phyloP scores from a whole-genome alignment of 2,797 vertebrate genomes.

The Fringilla coelebs region DNA sequence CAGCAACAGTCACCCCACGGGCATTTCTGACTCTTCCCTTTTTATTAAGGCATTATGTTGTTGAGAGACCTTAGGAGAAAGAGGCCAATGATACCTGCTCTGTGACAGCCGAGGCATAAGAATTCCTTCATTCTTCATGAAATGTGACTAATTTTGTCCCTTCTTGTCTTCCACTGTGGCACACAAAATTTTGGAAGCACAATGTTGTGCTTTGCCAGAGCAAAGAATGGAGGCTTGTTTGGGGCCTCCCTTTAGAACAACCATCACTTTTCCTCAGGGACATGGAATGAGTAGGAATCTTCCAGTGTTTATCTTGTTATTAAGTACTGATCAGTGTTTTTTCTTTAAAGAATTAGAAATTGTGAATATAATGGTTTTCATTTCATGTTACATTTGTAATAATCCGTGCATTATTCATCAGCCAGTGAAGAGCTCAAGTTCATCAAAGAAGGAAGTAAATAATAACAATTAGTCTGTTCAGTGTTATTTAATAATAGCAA shows the following conservation, averaged over 20 bases:
- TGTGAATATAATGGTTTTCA: not conserved
- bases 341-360: not conserved
- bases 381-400: not conserved
- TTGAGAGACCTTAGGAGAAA: not conserved
- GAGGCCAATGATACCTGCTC: not conserved
- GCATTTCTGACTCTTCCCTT: not conserved
- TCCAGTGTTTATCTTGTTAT: not conserved
- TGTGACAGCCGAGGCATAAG: not conserved
- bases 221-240: not conserved
- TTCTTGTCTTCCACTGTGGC: not conserved
- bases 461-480: constrained; percentile 33
- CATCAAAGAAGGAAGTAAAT: constrained; percentile 34
- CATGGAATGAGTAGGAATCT: not conserved
- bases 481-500: not conserved
- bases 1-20: not conserved
- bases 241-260: not conserved
- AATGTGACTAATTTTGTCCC: not conserved
- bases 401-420: not conserved
- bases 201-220: not conserved
- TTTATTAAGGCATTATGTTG: not conserved
- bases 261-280: not conserved
- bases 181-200: not conserved
- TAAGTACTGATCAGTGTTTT: not conserved
- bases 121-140: not conserved
- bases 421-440: not conserved